Evolutionary conservation across 2,113 vertebrate species (phyloP).

Genomic region (Peromyscus polionotus): DNA sequence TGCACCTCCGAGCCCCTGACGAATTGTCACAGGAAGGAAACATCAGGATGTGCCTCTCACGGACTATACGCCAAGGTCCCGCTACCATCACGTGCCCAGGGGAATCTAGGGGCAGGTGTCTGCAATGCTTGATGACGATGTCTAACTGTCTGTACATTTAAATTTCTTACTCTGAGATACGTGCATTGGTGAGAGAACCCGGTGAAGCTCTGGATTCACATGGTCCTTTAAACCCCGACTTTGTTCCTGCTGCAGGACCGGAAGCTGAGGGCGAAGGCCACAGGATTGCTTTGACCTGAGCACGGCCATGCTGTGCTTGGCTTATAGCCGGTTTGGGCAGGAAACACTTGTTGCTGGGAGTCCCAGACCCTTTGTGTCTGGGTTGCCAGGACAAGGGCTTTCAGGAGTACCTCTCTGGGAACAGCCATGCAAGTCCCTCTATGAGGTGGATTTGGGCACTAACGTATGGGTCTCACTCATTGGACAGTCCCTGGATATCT

Average conservation of each 20-base stretch:
- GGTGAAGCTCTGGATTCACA: too few relatives aligned
- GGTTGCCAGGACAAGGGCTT: background rate
- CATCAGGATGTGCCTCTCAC: background rate
- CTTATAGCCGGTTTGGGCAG: constrained; percentile 35
- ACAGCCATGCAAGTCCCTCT: background rate
- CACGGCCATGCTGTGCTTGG: constrained; percentile 56
- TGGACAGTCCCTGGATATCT: background rate
- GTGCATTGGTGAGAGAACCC: background rate
- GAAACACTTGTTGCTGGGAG: constrained; percentile 65
- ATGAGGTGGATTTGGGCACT: fast-evolving
- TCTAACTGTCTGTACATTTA: background rate
- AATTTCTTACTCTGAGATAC: background rate
- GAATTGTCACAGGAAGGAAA: background rate
- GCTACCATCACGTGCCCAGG: fast-evolving
- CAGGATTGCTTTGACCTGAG: constrained; percentile 79
- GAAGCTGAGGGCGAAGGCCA: constrained; percentile 22
- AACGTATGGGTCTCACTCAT: background rate
- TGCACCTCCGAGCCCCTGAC: background rate
- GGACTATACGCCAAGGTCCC: fast-evolving
- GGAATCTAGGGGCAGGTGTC: background rate
- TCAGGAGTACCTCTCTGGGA: background rate
- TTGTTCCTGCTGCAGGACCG: background rate
- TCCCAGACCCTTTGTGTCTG: background rate
- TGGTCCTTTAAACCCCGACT: background rate
- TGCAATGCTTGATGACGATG: background rate